Evolutionary conservation across 2,888 invertebrate genomes (phyloP).

Genomic region (Caenorhabditis parvicauda): DNA sequence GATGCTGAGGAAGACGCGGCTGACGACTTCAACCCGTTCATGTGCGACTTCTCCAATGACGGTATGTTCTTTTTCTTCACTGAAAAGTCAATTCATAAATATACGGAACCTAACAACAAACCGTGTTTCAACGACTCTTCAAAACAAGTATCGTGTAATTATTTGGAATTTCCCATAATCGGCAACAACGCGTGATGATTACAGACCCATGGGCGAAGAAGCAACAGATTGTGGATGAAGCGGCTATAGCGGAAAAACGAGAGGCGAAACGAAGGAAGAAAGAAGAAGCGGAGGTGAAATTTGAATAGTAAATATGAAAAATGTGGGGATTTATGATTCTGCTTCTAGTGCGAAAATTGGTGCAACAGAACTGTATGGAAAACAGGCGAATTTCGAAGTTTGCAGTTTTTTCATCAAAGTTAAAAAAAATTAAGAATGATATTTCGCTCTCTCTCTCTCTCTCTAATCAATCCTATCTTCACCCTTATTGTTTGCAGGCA

Average conservation of each 20-base stretch:
- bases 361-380: no score
- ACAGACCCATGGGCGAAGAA: constrained; percentile 75
- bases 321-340: neutral
- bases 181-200: constrained; percentile 1
- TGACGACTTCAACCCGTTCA: constrained; percentile 89
- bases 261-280: constrained; percentile 66
- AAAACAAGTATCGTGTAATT: neutral
- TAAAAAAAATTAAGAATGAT: no score
- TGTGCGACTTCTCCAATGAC: constrained; percentile 70
- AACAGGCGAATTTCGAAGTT: no score
- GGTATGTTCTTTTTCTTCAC: constrained; percentile 22
- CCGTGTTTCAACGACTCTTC: no score
- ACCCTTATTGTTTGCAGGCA: no score
- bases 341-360: no score
- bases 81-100: neutral
- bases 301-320: neutral
- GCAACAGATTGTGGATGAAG: constrained; percentile 57
- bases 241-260: constrained; percentile 70
- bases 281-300: constrained; percentile 22
- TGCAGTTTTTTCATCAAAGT: no score
- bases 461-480: no score
- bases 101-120: no score
- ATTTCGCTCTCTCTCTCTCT: no score
- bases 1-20: constrained; percentile 15
- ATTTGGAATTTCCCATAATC: no score